Base-by-base conservation (phyloP, 2,113 vertebrate species). In the Oncorhynchus masou region DNA sequence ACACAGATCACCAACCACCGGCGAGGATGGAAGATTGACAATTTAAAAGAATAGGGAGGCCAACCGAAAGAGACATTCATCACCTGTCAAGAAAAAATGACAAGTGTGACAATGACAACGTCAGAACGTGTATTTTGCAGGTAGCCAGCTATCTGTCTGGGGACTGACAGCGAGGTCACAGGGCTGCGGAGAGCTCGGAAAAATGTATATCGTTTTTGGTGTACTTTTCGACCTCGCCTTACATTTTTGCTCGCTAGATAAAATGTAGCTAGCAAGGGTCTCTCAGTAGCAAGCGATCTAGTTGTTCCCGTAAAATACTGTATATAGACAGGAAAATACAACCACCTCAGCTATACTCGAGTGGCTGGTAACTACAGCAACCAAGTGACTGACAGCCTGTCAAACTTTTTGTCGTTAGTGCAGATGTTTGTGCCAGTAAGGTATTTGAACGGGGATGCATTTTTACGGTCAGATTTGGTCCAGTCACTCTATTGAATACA, bases 61-160 rank as follows among this genome's bases (percentile, higher is more conserved):
- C 19, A 22, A 62, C 5, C 6, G 27, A 8, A 29, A 5, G 27
- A 29, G 66, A n/a, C 19, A 68, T 25, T 20, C 4, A 8, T 19
- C 31, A 68, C 29, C 29, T 68, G 66, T 68, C 66, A 39, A 68
- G 49, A 68, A 19, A 29, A 34, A 4, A 60, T 60, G 29, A 68
- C 66, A 68, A 27, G 3, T 68, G 29, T 68, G 29, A 31, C 66
- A 68, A 19, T 68, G 16, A 68, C 66, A 66, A 68, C 66, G 66
- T 7, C 25, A 24, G 59, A 22, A 25, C 64, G 24, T 66, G 64
- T 15, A 9, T 34, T 16, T 31, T 9, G 13, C 29, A 39, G 66
- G 27, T 29, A 68, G 66, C 66, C 20, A 68, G 57, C 5, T 68
- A 19, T 20, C 6, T n/a, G 5, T 34, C 15, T 19, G 11, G 49